Conservation (phyloP, 2,888 invertebrate species). For the Ophion slaviceki region DNA sequence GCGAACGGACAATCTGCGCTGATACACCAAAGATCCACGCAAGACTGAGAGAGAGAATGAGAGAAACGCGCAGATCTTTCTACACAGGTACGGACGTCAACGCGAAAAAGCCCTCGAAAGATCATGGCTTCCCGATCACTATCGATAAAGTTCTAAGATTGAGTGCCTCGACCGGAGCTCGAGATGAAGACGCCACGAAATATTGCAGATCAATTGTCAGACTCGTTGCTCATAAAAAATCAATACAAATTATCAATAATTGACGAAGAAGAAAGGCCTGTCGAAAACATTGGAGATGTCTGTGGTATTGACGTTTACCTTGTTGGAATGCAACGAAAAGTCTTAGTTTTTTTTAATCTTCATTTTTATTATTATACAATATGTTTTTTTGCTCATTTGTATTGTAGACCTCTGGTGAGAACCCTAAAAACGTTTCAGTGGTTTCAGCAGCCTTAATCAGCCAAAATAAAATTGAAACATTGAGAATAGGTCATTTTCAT, state of each 20-base stretch:
- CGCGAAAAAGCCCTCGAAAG: slow-evolving; percentile 1
- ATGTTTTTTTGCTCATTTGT: neutral
- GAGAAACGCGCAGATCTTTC: neutral
- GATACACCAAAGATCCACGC: slow-evolving; percentile 59
- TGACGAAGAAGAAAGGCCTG: neutral
- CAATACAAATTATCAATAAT: neutral
- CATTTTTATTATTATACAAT: neutral
- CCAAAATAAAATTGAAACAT: neutral
- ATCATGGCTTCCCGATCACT: neutral
- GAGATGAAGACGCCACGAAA: slow-evolving; percentile 1
- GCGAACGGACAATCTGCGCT: slow-evolving; percentile 53
- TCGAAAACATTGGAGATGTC: neutral
- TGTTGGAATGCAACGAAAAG: neutral
- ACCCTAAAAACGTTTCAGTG: neutral
- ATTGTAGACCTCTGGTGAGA: neutral
- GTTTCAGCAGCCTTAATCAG: neutral
- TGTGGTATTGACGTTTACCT: neutral
- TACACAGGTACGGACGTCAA: slow-evolving; percentile 6
- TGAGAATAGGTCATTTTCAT: neutral
- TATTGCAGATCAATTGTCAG: neutral
- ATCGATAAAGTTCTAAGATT: slow-evolving; percentile 10
- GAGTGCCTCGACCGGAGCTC: neutral
- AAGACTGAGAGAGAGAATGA: slow-evolving; percentile 13
- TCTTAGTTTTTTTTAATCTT: neutral
- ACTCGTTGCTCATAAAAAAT: neutral